Evolutionary conservation across 2,113 vertebrate species (phyloP).

Genomic region (Tylochromis polylepis): DNA sequence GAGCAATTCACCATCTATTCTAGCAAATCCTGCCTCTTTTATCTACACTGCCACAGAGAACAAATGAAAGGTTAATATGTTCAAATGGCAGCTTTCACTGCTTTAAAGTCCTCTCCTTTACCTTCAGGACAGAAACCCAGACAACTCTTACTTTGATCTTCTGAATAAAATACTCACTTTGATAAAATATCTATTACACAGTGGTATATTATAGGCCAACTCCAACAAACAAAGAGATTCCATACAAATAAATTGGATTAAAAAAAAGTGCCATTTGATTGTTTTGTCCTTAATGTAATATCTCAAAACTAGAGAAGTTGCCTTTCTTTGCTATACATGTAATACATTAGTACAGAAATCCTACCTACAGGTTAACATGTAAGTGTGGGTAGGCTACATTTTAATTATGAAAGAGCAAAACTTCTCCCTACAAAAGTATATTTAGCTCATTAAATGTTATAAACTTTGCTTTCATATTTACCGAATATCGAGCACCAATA

Average conservation of each 20-base stretch:
- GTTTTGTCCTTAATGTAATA: neutral
- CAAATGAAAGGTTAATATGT: conserved; percentile 68
- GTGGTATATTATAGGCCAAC: neutral
- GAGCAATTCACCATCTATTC: conserved; percentile 40
- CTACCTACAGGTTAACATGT: neutral
- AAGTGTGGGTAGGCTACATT: neutral
- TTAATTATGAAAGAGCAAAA: neutral
- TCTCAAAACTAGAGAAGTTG: neutral
- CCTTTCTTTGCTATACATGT: neutral
- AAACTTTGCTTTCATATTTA: no score
- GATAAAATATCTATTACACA: neutral
- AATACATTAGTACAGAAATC: neutral
- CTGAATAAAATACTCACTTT: neutral
- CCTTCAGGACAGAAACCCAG: neutral
- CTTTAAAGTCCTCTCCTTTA: conserved; percentile 17
- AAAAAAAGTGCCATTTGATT: neutral
- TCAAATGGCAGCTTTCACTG: conserved; percentile 43
- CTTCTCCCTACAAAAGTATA: no score
- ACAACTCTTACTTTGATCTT: conserved; percentile 33
- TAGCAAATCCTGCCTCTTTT: conserved; percentile 39
- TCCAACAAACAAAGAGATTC: neutral
- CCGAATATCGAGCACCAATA: no score
- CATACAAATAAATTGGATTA: fast-evolving
- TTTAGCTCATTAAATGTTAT: no score
- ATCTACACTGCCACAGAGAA: conserved; percentile 32